phyloP scores from a whole-genome alignment of 2,797 vertebrate genomes.

The Spondyliosoma cantharus region DNA sequence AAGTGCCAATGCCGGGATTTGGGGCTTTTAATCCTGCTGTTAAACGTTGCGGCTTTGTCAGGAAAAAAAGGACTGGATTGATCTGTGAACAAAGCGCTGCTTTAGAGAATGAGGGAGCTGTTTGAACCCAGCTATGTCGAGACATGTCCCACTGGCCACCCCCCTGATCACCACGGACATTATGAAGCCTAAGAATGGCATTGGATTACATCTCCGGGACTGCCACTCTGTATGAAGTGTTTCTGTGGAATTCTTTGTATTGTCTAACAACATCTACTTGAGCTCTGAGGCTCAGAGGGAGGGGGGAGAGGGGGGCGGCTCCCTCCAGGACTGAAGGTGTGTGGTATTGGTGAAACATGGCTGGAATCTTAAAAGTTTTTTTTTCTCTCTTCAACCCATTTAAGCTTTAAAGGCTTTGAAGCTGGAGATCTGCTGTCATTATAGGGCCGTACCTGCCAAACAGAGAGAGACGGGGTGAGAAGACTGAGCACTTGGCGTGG shows the following conservation, averaged over 20 bases:
- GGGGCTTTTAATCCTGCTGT: slow-evolving; percentile 87
- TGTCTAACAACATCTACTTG: slow-evolving; percentile 88
- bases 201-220: slow-evolving; percentile 89
- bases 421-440: slow-evolving; percentile 73
- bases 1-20: slow-evolving; percentile 84
- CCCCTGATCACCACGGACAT: slow-evolving; percentile 85
- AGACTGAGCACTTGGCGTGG: slow-evolving; percentile 33
- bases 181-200: slow-evolving; percentile 88
- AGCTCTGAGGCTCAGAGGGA: slow-evolving; percentile 76
- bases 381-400: slow-evolving; percentile 68
- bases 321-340: slow-evolving; percentile 81
- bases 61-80: slow-evolving; percentile 78
- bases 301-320: slow-evolving; percentile 23
- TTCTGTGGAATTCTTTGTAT: slow-evolving; percentile 89
- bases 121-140: slow-evolving; percentile 87
- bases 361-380: slow-evolving; percentile 79
- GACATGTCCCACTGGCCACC: slow-evolving; percentile 85
- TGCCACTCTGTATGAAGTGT: slow-evolving; percentile 88
- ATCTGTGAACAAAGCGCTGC: slow-evolving; percentile 87
- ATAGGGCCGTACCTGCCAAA: slow-evolving; percentile 65
- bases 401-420: slow-evolving; percentile 80
- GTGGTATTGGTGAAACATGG: slow-evolving; percentile 80
- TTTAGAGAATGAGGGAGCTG: slow-evolving; percentile 86
- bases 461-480: slow-evolving; percentile 32
- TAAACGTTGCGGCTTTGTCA: slow-evolving; percentile 86